Evolutionary conservation across 2,888 invertebrate species (phyloP).

Genomic region (Tenthredo distinguenda): DNA sequence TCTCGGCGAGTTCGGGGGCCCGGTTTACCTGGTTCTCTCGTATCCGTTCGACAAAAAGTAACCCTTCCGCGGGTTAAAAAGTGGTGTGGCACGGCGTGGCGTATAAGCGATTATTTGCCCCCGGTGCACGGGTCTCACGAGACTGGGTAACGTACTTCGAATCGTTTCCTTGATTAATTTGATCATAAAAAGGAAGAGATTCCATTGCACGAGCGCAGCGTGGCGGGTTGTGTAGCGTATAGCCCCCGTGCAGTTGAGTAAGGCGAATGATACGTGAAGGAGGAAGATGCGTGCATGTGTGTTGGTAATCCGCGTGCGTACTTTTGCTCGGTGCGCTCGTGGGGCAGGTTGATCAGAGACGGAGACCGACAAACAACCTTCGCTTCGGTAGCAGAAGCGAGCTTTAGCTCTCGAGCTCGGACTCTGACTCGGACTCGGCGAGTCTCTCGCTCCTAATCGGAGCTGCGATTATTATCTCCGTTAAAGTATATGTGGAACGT

Average conservation of each 20-base stretch:
- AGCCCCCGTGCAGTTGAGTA: background rate
- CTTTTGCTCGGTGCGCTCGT: background rate
- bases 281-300: background rate
- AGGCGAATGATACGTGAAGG: background rate
- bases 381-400: background rate
- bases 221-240: background rate
- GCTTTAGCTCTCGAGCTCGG: background rate
- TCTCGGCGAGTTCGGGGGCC: background rate
- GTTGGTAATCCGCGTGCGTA: conserved; percentile 21
- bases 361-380: conserved; percentile 47
- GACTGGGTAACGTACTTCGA: conserved; percentile 45
- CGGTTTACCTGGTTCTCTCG: background rate
- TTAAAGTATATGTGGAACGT: conserved; percentile 64
- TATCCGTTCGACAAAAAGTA: background rate
- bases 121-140: background rate
- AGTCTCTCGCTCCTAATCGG: conserved; percentile 63
- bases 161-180: conserved; percentile 49
- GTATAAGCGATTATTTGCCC: conserved; percentile 33
- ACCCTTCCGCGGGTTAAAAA: background rate
- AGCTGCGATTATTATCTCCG: conserved; percentile 67
- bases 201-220: conserved; percentile 15
- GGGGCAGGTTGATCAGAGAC: conserved; percentile 35
- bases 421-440: background rate
- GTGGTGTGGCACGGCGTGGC: background rate
- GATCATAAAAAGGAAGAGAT: conserved; percentile 22